Evolutionary conservation across 2,797 vertebrate species (phyloP).

Genomic region (Chiloscyllium punctatum): DNA sequence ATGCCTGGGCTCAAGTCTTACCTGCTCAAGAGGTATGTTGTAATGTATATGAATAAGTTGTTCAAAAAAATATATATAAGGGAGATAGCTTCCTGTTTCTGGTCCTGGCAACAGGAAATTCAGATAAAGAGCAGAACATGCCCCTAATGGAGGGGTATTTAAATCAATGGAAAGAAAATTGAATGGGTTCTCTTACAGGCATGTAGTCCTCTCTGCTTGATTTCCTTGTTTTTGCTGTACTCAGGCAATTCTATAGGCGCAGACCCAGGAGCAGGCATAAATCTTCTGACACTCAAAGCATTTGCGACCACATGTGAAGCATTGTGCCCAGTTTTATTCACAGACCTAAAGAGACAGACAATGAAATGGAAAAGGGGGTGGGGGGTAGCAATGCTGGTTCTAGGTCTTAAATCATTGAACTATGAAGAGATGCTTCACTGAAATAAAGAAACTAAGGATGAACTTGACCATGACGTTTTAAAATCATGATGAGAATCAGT

Average conservation of each 20-base stretch:
- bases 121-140: background rate
- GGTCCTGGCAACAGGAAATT: background rate
- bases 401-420: slow-evolving; percentile 26
- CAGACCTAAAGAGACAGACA: slow-evolving; percentile 25
- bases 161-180: slow-evolving; percentile 11
- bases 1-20: too few species aligned
- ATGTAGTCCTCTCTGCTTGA: slow-evolving; percentile 21
- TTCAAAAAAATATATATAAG: background rate
- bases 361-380: background rate
- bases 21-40: too few species aligned
- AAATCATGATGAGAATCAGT: slow-evolving; percentile 31
- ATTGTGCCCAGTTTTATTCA: slow-evolving; percentile 28
- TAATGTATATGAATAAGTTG: too few species aligned
- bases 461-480: slow-evolving; percentile 33
- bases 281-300: slow-evolving; percentile 1
- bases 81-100: background rate
- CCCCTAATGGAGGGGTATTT: background rate
- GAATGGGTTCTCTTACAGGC: slow-evolving; percentile 3
- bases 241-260: slow-evolving; percentile 17
- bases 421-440: slow-evolving; percentile 26
- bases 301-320: slow-evolving; percentile 25
- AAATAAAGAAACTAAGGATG: slow-evolving; percentile 29
- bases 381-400: background rate
- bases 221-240: slow-evolving; percentile 32
- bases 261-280: background rate